Percentiles rank a stretch among this genome's conserved stretches.
Conservation (phyloP, 2,888 invertebrate genomes). For the Cosmia trapezina region DNA sequence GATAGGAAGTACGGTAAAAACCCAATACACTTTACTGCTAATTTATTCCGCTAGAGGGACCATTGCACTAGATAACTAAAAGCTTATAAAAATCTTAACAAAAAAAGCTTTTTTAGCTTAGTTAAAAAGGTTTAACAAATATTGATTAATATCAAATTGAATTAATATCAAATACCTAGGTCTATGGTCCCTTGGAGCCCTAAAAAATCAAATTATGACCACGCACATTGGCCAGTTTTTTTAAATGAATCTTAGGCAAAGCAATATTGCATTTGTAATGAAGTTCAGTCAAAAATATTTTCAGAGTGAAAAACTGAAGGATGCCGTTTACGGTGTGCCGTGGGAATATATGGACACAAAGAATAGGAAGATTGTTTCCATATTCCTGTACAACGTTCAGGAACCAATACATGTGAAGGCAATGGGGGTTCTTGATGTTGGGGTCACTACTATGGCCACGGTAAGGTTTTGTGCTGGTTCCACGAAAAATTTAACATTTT, state of each 20-base stretch:
- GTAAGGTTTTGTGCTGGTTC: slow-evolving; percentile 48
- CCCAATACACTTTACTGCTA: background rate
- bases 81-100: too few relatives aligned
- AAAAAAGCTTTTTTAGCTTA: too few relatives aligned
- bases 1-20: slow-evolving; percentile 64
- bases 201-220: too few relatives aligned
- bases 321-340: slow-evolving; percentile 70
- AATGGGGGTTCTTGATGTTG: slow-evolving; percentile 66
- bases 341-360: slow-evolving; percentile 72
- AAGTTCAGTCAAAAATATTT: slow-evolving; percentile 2
- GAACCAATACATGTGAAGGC: slow-evolving; percentile 69
- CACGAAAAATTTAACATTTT: background rate
- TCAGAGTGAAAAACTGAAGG: slow-evolving; percentile 68
- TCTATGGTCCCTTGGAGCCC: too few relatives aligned
- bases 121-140: background rate
- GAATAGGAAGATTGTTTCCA: slow-evolving; percentile 62
- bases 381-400: slow-evolving; percentile 68
- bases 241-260: background rate
- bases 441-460: slow-evolving; percentile 72
- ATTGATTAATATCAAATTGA: too few relatives aligned
- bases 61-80: background rate
- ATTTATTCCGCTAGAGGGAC: background rate
- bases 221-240: too few relatives aligned
- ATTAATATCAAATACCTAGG: too few relatives aligned
- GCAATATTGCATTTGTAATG: background rate